Base-by-base conservation (phyloP, 2,113 vertebrate genomes). In the Smithornis capensis region DNA sequence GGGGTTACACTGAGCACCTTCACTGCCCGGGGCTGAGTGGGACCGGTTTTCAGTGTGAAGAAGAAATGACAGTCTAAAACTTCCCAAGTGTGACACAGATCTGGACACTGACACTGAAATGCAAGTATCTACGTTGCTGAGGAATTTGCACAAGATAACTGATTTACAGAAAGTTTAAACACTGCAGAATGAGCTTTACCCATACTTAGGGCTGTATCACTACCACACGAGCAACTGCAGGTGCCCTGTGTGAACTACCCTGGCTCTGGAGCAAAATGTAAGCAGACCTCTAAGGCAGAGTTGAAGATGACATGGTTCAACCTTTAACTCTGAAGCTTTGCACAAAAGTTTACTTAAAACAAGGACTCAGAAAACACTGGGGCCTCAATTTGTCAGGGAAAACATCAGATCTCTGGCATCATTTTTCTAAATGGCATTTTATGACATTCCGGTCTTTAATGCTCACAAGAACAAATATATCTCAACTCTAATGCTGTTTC, bases 221-320 rank as follows among this genome's bases (percentile, higher is more conserved):
- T 77, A 14, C 64, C 28, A 14, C 5, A 7, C 0, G 0, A 82
- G 13, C 0, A 0, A 29, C 37, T 50, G 65, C 19, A 12, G 9
- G 10, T 40, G 38, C 19, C 14, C 6, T 1, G 3, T 1, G 2
- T 35, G 64, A 75, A 19, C 12, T 3, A 31, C 18, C 52, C 3
- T 5, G 0, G 49, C 40, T 78, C 40, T 9, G 4, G 19, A 57
- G 28, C 55, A 70, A 87, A 90, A 65, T 2, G 14, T 14, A 50
- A 73, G 45, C n/a, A 71, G 19, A 89, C 33, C 24, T n/a, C 77
- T 38, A 21, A 56, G 35, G 31, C 37, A 67, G 25, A 53, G 14
- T 13, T 63, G 55, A 78, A 74, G 42, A 33, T 0, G 2, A 44
- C 10, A 10, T 55, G 14, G 49, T 42, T 47, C 68, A 31, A 9